phyloP scores from a whole-genome alignment of 2,888 invertebrate genomes.

The Hydrotaea diabolus region DNA sequence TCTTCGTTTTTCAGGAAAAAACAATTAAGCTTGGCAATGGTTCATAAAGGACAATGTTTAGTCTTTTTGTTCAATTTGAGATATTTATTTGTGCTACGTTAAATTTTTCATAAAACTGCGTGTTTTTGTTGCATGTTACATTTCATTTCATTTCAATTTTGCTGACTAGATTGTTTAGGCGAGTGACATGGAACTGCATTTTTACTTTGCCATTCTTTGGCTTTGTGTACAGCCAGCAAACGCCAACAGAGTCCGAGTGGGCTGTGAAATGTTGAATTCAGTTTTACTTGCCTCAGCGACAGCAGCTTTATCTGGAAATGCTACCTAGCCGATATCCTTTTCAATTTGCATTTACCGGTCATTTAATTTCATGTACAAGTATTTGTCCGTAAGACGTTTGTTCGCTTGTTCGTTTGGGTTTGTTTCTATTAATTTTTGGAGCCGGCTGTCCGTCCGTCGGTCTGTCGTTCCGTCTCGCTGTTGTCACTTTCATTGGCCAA shows the following conservation, averaged over 20 bases:
- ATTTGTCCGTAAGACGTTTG: constrained; percentile 4
- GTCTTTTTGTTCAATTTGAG: too few species aligned
- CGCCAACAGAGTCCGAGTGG: background rate
- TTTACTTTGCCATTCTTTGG: background rate
- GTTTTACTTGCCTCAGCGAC: too few species aligned
- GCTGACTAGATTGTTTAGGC: background rate
- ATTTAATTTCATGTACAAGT: constrained; percentile 7
- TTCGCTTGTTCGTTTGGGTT: background rate
- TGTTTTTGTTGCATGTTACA: background rate
- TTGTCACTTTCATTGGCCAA: constrained; percentile 64
- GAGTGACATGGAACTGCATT: background rate
- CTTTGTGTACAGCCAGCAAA: background rate
- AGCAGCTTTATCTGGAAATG: background rate
- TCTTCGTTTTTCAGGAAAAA: too few species aligned
- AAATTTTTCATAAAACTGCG: too few species aligned
- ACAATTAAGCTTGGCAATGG: too few species aligned
- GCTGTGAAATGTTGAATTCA: background rate
- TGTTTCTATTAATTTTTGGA: background rate
- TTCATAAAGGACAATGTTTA: too few species aligned
- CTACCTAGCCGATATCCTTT: constrained; percentile 12
- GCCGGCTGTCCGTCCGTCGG: too few species aligned
- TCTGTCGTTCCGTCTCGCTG: too few species aligned
- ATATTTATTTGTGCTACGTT: too few species aligned
- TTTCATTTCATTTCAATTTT: background rate
- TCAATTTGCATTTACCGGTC: constrained; percentile 22